Percentiles rank a stretch among this genome's conserved stretches.
phyloP scores from a whole-genome alignment of 1,140 invertebrate genomes.

The Nymphalis io region DNA sequence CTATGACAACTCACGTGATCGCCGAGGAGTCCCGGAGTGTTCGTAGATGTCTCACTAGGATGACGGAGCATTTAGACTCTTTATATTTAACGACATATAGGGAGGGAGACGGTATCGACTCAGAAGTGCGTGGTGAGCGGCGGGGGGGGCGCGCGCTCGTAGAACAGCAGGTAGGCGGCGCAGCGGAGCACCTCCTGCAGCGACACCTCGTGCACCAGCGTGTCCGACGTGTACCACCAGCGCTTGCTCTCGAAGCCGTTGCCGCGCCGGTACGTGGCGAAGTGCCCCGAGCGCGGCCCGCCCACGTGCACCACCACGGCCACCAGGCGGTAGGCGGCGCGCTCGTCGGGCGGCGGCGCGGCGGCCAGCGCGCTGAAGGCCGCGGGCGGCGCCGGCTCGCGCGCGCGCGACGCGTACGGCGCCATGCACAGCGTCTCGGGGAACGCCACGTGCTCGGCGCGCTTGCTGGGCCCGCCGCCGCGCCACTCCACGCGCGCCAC shows the following conservation, averaged over 20 bases:
- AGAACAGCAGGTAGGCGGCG: slow-evolving; percentile 85
- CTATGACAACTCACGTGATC: too few species aligned
- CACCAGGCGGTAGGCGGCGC: slow-evolving; percentile 84
- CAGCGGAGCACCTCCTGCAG: slow-evolving; percentile 85
- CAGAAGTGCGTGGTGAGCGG: slow-evolving; percentile 57
- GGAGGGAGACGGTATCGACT: neutral
- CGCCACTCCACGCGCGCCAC: slow-evolving; percentile 93
- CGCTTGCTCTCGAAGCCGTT: slow-evolving; percentile 81
- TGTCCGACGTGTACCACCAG: slow-evolving; percentile 86
- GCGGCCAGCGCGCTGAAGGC: slow-evolving; percentile 9
- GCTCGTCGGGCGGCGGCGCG: neutral
- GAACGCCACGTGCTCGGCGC: slow-evolving; percentile 92
- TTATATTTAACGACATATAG: too few species aligned
- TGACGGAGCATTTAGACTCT: too few species aligned
- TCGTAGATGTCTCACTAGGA: too few species aligned
- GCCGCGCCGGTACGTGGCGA: slow-evolving; percentile 93
- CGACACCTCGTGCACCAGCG: slow-evolving; percentile 84
- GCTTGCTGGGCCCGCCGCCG: slow-evolving; percentile 88
- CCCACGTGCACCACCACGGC: slow-evolving; percentile 95
- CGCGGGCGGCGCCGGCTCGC: slow-evolving; percentile 35
- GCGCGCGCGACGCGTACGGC: slow-evolving; percentile 86
- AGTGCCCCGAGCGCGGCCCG: slow-evolving; percentile 92
- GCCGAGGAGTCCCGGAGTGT: too few species aligned
- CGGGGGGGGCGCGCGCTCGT: slow-evolving; percentile 77
- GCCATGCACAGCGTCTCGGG: slow-evolving; percentile 91